phyloP scores from a whole-genome alignment of 2,797 vertebrate genomes.

The Acanthis flammea region DNA sequence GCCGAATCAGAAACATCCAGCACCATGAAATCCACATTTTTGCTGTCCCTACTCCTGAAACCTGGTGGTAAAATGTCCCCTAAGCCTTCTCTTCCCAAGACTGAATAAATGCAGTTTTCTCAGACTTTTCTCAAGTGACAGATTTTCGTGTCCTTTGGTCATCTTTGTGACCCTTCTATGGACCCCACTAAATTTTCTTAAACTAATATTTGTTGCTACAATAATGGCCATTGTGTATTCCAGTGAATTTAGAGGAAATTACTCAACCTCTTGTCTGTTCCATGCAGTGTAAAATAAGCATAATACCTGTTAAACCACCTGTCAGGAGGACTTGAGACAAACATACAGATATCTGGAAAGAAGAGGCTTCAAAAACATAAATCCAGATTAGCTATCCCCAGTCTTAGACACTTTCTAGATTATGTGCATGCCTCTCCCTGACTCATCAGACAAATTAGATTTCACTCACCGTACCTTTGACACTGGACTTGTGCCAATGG shows the following conservation, averaged over 20 bases:
- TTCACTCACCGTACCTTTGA: neutral
- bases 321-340: neutral
- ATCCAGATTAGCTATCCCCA: neutral
- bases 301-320: neutral
- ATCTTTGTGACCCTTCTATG: neutral
- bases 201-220: neutral
- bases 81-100: neutral
- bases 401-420: neutral
- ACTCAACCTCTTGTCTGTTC: neutral
- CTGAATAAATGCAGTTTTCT: neutral
- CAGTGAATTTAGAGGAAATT: neutral
- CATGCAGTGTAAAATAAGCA: neutral
- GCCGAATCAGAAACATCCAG: neutral
- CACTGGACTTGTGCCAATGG: neutral
- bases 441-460: neutral
- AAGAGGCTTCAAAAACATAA: neutral
- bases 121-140: neutral
- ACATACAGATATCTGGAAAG: neutral
- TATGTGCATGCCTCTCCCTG: neutral
- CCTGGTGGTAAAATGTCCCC: neutral
- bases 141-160: neutral
- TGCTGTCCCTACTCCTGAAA: neutral
- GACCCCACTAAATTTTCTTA: neutral
- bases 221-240: neutral
- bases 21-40: neutral